A percentile compares a stretch with the other conserved stretches of the same genome.
These are phyloP conservation scores for Cerceris rybyensis DNA, from an alignment of 2,888 invertebrate species.

Conservation along the genomic window DNA sequence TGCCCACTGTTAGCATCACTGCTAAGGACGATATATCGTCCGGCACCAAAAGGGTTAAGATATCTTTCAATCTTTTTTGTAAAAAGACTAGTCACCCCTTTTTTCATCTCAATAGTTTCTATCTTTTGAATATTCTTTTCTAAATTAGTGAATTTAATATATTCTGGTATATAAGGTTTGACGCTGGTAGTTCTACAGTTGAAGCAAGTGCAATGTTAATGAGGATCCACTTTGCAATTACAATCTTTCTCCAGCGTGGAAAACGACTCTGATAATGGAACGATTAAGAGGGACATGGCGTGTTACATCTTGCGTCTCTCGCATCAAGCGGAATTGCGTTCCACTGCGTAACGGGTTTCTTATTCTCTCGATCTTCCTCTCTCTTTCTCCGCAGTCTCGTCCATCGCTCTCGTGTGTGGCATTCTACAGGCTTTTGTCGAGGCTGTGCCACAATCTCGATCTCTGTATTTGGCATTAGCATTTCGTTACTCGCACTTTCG, in stretches of 20 bases:
- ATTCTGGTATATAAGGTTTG: too few relatives aligned
- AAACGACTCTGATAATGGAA: slow-evolving; percentile 29
- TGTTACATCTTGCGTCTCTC: slow-evolving; percentile 52
- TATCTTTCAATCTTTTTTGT: too few relatives aligned
- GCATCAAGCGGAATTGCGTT: slow-evolving; percentile 57
- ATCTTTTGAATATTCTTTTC: too few relatives aligned
- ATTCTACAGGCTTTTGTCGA: slow-evolving; percentile 74
- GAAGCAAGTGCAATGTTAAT: not conserved
- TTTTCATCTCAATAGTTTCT: too few relatives aligned
- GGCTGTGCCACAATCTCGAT: slow-evolving; percentile 50
- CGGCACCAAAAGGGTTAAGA: too few relatives aligned
- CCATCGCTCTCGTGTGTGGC: slow-evolving; percentile 43
- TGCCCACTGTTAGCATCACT: too few relatives aligned
- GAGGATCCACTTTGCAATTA: slow-evolving; percentile 22
- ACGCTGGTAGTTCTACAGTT: too few relatives aligned
- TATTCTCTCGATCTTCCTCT: slow-evolving; percentile 32
- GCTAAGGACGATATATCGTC: too few relatives aligned
- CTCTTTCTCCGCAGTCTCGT: slow-evolving; percentile 13
- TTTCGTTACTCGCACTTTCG: slow-evolving; percentile 79
- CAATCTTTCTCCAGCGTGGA: slow-evolving; percentile 7
- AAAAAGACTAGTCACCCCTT: too few relatives aligned
- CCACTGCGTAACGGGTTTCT: slow-evolving; percentile 61
- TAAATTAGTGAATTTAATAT: too few relatives aligned
- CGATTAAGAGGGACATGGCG: slow-evolving; percentile 39
- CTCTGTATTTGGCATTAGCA: slow-evolving; percentile 73